Percentiles rank a stretch among this genome's conserved stretches.
Conservation (phyloP, 2,797 vertebrate species). For the Micrastur ruficollis region DNA sequence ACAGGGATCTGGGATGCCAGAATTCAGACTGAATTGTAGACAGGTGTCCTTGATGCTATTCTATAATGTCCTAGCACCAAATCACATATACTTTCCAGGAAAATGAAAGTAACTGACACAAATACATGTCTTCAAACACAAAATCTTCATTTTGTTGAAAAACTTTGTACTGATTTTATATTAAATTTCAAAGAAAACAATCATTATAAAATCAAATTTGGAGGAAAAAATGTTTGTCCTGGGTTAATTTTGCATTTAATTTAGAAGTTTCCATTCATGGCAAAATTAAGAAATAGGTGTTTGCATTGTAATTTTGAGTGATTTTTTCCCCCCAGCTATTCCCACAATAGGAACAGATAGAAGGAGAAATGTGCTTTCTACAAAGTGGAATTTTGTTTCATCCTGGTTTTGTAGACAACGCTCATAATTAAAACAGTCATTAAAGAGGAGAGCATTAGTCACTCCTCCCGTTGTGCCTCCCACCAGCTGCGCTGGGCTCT, state of each 20-base stretch:
- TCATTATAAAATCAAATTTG: not conserved
- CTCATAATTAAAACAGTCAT: not conserved
- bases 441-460: not conserved
- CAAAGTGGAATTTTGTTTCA: not conserved
- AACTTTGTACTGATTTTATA: not conserved
- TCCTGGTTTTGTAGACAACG: not conserved
- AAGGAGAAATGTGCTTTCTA: not conserved
- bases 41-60: not conserved
- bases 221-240: not conserved
- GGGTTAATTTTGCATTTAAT: not conserved
- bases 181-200: not conserved
- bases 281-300: not conserved
- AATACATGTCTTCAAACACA: not conserved
- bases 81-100: no score
- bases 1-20: not conserved
- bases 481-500: not conserved
- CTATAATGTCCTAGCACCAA: fast-evolving
- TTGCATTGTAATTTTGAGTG: not conserved
- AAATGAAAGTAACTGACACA: not conserved
- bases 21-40: not conserved
- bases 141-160: not conserved
- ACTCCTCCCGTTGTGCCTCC: not conserved
- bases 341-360: not conserved
- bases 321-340: not conserved
- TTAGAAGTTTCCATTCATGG: not conserved